A percentile compares a stretch with the other conserved stretches of the same genome.
Evolutionary conservation across 2,888 invertebrate species (phyloP).

Genomic region (Tenthredo mesomela): DNA sequence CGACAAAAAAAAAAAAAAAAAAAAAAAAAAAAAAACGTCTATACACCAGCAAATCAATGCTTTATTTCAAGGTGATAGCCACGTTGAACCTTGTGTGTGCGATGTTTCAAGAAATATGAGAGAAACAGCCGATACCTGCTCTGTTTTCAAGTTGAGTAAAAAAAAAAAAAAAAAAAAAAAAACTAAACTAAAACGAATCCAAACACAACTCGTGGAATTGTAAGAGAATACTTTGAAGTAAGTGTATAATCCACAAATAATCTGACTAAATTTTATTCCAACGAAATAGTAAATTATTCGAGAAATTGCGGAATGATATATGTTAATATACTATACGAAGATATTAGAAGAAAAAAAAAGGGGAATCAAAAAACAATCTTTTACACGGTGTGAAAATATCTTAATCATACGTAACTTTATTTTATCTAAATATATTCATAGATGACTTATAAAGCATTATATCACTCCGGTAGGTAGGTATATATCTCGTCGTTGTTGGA

Average conservation of each 20-base stretch:
- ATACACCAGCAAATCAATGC: constrained; percentile 20
- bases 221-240: constrained; percentile 24
- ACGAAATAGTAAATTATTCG: not conserved
- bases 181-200: not conserved
- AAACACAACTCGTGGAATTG: constrained; percentile 24
- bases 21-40: not conserved
- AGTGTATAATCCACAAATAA: not conserved
- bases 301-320: not conserved
- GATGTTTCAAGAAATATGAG: constrained; percentile 45
- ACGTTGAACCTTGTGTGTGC: not conserved
- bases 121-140: constrained; percentile 27
- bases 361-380: too few relatives aligned
- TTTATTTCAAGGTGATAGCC: constrained; percentile 22
- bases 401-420: too few relatives aligned
- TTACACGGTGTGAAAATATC: too few relatives aligned
- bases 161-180: constrained; percentile 7
- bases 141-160: not conserved
- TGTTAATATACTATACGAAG: not conserved
- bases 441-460: too few relatives aligned
- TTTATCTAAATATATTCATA: too few relatives aligned
- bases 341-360: not conserved
- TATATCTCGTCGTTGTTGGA: too few relatives aligned
- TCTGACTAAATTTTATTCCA: not conserved
- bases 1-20: not conserved
- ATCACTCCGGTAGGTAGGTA: too few relatives aligned